Base-by-base conservation (phyloP, 2,113 vertebrate species). In the Myotis lucifugus region DNA sequence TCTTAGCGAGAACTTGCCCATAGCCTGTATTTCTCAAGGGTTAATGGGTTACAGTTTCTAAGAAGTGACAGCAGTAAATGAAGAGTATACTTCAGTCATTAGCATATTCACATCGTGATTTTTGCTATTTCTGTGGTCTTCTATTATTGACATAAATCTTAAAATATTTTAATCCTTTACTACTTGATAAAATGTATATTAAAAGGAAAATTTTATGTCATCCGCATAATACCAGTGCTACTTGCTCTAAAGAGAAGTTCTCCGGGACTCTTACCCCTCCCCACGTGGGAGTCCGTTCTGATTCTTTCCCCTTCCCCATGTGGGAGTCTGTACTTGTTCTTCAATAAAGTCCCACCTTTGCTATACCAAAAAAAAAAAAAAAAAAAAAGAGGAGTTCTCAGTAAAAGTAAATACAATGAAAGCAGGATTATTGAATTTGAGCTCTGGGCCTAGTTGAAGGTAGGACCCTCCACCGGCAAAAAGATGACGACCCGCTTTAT, bases 1-100 rank as follows among this genome's bases (percentile, higher is more conserved):
- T 46, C 23, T 83, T 23, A 89, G 37, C 79, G 88, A 95, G 66
- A 82, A 42, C 12, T 48, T n/a, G 64, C 54, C 54, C 23, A 17
- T 8, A 95, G 79, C 34, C 76, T 93, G 10, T 87, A 91, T 93
- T 95, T 93, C 66, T 85, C n/a, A 50, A 56, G 34, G 48, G 34
- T 67, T 79, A 79, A 78, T 72, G 90, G 67, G 54, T 69, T 40
- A 14, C 1, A 29, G 70, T 40, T 94, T 17, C 40, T n/a, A 18
- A 78, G 64, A 83, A 90, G 82, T 82, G 40, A 66, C 13, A 59
- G 46, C n/a, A 61, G 85, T 34, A 50, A 61, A 7, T 34, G 27
- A 46, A 32, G 8, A 48, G 27, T 11, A 27, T 5, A 6, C 67
- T 18, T 83, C 46, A 59, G 27, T 48, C 79, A 67, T 78, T 27